These are phyloP conservation scores for Monochamus alternatus DNA, from an alignment of 2,888 invertebrate species.

Conservation along the genomic window DNA sequence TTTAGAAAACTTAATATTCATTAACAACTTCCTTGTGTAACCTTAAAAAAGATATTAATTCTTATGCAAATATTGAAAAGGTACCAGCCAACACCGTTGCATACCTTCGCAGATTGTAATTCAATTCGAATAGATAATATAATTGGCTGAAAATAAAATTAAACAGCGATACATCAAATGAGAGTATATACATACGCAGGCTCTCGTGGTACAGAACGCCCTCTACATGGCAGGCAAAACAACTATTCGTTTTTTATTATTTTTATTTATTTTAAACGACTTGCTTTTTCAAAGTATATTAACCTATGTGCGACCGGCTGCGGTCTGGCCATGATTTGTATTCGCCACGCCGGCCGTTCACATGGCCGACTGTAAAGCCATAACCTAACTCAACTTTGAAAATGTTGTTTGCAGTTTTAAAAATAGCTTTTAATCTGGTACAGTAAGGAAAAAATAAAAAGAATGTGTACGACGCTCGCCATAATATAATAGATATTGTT, in stretches of 20 bases:
- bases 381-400: conserved; percentile 71
- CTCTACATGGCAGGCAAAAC: conserved; percentile 62
- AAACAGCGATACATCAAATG: conserved; percentile 55
- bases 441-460: conserved; percentile 53
- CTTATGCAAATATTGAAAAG: too few relatives aligned
- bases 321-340: conserved; percentile 50
- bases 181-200: conserved; percentile 55
- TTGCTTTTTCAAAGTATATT: conserved; percentile 71
- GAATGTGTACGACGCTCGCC: conserved; percentile 48
- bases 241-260: conserved; percentile 60
- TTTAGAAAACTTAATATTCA: too few relatives aligned
- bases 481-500: conserved; percentile 51
- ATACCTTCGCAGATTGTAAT: too few relatives aligned
- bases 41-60: too few relatives aligned
- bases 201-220: conserved; percentile 59
- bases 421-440: conserved; percentile 68
- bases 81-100: too few relatives aligned
- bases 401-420: conserved; percentile 70
- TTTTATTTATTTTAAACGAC: conserved; percentile 69
- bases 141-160: conserved; percentile 10
- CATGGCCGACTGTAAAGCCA: conserved; percentile 65
- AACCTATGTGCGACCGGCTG: conserved; percentile 65
- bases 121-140: not conserved
- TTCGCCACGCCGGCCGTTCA: conserved; percentile 44
- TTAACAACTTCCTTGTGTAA: too few relatives aligned